Conservation (phyloP, 2,113 vertebrate species). For the Mustelus asterias region DNA sequence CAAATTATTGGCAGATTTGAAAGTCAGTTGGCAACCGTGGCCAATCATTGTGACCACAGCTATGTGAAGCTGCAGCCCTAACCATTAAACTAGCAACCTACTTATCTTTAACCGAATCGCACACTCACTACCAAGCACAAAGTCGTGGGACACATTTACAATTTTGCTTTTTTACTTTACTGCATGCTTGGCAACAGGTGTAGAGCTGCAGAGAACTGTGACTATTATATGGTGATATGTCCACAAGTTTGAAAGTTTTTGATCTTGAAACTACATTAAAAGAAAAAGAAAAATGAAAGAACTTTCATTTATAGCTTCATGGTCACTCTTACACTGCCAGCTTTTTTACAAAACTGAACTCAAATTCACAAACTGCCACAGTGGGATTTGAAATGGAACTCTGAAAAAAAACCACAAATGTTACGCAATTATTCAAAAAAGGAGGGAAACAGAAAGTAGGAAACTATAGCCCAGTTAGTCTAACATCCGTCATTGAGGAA, state of each 20-base stretch:
- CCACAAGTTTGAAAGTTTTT: not conserved
- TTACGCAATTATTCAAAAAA: too few relatives aligned
- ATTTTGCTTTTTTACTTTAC: not conserved
- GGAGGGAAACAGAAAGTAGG: not conserved
- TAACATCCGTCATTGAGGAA: not conserved
- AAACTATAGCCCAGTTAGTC: not conserved
- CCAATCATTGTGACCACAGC: not conserved
- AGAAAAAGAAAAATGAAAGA: too few relatives aligned
- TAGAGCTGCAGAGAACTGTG: not conserved
- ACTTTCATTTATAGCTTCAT: too few relatives aligned
- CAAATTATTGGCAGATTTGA: constrained; percentile 5
- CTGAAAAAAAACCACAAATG: too few relatives aligned
- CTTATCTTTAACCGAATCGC: not conserved
- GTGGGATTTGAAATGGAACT: too few relatives aligned
- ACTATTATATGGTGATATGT: not conserved
- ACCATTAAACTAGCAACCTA: not conserved
- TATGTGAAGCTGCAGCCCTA: not conserved
- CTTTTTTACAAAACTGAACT: too few relatives aligned
- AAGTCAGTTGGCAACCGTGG: not conserved
- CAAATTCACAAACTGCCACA: too few relatives aligned
- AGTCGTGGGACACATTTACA: not conserved
- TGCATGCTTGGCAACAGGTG: not conserved
- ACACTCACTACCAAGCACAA: not conserved
- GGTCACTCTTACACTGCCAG: too few relatives aligned
- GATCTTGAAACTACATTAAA: not conserved